Evolutionary conservation across 1,140 invertebrate species (phyloP).

Genomic region (Eumeta japonica): DNA sequence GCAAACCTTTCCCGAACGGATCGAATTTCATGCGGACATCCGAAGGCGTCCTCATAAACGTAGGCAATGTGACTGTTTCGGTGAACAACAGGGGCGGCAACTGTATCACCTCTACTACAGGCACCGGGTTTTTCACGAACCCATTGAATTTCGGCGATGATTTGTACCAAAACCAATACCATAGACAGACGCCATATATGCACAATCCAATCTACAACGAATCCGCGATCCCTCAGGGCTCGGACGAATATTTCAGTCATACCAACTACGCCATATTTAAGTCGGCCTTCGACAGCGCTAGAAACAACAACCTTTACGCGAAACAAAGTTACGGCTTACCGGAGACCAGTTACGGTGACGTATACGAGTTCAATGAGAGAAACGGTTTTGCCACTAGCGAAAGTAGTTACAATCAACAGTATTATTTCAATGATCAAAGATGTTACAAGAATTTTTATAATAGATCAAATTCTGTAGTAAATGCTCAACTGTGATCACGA

Average conservation of each 20-base stretch:
- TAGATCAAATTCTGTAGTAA: slow-evolving; percentile 31
- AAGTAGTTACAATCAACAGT: slow-evolving; percentile 28
- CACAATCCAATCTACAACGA: slow-evolving; percentile 19
- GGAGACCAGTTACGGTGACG: no score
- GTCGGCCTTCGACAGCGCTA: slow-evolving; percentile 59
- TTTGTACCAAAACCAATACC: slow-evolving; percentile 26
- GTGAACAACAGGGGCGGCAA: slow-evolving; percentile 72
- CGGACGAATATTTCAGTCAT: slow-evolving; percentile 42
- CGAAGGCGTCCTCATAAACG: slow-evolving; percentile 65
- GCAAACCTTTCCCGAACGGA: slow-evolving; percentile 44
- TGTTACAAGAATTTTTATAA: slow-evolving; percentile 37
- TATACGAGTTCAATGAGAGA: neutral
- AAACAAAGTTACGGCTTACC: neutral
- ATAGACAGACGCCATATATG: slow-evolving; percentile 19
- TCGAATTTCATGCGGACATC: slow-evolving; percentile 53
- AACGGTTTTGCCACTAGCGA: slow-evolving; percentile 12
- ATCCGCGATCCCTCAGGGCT: slow-evolving; percentile 12
- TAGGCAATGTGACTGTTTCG: slow-evolving; percentile 74
- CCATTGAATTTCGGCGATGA: slow-evolving; percentile 38
- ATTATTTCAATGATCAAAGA: slow-evolving; percentile 41
- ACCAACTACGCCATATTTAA: slow-evolving; percentile 61
- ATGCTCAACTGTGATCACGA: slow-evolving; percentile 39
- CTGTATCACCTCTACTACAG: slow-evolving; percentile 68
- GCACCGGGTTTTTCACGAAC: slow-evolving; percentile 56
- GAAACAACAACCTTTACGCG: slow-evolving; percentile 27